Evolutionary conservation across 2,888 invertebrate genomes (phyloP).

Genomic region (Acanthosepion pharaonis): DNA sequence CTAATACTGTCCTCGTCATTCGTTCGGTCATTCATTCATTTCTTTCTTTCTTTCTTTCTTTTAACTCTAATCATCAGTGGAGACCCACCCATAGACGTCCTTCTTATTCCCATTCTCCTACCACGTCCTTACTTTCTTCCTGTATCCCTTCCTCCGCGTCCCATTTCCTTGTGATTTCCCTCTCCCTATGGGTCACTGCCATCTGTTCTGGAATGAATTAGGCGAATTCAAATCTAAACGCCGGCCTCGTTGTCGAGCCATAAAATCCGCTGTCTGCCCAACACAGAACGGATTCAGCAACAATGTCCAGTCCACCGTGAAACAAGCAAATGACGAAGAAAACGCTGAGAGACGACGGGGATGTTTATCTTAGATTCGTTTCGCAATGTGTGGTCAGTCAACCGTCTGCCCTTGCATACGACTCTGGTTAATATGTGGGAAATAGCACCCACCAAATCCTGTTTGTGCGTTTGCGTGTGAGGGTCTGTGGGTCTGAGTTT

Average conservation of each 20-base stretch:
- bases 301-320: slow-evolving; percentile 15
- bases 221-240: slow-evolving; percentile 8
- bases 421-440: background rate
- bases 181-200: background rate
- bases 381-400: background rate
- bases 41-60: too few relatives aligned
- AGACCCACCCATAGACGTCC: too few relatives aligned
- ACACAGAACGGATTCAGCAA: background rate
- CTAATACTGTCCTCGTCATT: too few relatives aligned
- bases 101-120: background rate
- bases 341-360: background rate
- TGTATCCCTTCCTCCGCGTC: background rate
- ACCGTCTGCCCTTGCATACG: background rate
- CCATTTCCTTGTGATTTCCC: background rate
- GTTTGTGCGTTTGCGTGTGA: too few relatives aligned
- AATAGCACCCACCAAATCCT: background rate
- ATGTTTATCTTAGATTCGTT: background rate
- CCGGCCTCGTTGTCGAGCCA: slow-evolving; percentile 5
- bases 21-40: too few relatives aligned
- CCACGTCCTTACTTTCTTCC: background rate
- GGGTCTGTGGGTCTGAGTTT: too few relatives aligned
- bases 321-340: slow-evolving; percentile 33
- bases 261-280: background rate
- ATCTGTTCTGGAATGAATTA: slow-evolving; percentile 9
- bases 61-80: too few relatives aligned